Evolutionary conservation across 2,888 invertebrate genomes (phyloP).

Genomic region (Tricholauxania praeusta): DNA sequence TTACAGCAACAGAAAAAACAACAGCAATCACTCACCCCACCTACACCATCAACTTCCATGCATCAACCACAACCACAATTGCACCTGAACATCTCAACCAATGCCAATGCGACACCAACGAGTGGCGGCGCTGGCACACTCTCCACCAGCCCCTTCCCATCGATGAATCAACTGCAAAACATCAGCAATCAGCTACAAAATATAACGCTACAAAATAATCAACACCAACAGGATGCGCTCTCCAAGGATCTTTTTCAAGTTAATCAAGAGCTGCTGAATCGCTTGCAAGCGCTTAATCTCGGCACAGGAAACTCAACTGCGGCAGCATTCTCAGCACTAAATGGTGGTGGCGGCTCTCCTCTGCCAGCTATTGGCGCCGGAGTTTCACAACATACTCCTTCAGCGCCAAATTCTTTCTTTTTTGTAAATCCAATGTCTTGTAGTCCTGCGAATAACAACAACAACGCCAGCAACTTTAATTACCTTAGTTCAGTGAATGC

Average conservation of each 20-base stretch:
- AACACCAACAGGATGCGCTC: constrained; percentile 62
- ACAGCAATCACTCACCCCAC: constrained; percentile 48
- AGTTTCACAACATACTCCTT: constrained; percentile 54
- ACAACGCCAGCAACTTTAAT: constrained; percentile 58
- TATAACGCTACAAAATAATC: constrained; percentile 51
- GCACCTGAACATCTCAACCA: constrained; percentile 53
- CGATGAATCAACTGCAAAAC: constrained; percentile 64
- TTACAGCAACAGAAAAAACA: constrained; percentile 52
- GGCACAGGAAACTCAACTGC: constrained; percentile 49
- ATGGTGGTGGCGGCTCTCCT: constrained; percentile 43
- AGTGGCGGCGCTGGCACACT: constrained; percentile 56
- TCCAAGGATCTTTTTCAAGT: constrained; percentile 68
- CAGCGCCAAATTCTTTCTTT: constrained; percentile 66
- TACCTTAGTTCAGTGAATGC: constrained; percentile 59
- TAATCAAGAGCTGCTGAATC: constrained; percentile 67
- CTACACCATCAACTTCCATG: constrained; percentile 46
- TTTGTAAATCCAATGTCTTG: constrained; percentile 67
- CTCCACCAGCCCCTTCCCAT: constrained; percentile 59
- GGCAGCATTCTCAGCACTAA: constrained; percentile 47
- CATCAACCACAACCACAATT: constrained; percentile 51
- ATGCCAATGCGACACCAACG: constrained; percentile 10
- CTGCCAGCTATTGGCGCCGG: constrained; percentile 39
- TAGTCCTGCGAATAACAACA: constrained; percentile 58
- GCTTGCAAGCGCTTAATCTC: constrained; percentile 65
- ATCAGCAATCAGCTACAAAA: constrained; percentile 64